phyloP scores from a whole-genome alignment of 2,888 invertebrate species.

The Dichetophora obliterata region DNA sequence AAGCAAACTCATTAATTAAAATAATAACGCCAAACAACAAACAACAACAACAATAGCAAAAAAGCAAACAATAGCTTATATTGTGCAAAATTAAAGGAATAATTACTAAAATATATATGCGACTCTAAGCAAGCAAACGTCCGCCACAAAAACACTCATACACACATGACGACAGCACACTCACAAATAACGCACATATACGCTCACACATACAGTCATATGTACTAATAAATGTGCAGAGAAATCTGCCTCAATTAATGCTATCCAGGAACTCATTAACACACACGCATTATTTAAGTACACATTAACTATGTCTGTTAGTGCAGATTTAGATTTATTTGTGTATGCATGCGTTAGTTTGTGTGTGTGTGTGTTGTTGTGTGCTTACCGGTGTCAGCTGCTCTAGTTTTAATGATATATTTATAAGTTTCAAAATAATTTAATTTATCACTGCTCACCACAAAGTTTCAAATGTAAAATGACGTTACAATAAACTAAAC shows the following conservation, averaged over 20 bases:
- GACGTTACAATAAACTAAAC: background rate
- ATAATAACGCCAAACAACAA: no score
- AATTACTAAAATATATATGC: no score
- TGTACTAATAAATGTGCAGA: background rate
- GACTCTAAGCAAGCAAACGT: no score
- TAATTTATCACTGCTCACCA: background rate
- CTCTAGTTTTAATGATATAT: constrained; percentile 14
- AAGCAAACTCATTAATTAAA: no score
- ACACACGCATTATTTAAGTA: background rate
- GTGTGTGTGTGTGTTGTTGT: background rate
- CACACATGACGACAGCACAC: no score
- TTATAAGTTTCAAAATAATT: constrained; percentile 6
- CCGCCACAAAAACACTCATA: no score
- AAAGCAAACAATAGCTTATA: no score
- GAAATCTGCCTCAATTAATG: background rate
- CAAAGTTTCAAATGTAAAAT: background rate
- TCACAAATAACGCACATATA: background rate
- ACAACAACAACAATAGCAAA: no score
- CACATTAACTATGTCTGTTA: background rate
- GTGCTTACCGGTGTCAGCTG: background rate
- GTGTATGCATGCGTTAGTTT: no score
- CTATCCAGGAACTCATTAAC: background rate
- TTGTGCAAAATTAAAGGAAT: no score
- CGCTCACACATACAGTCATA: background rate
- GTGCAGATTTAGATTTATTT: background rate